Percentiles rank a stretch among this genome's conserved stretches.
Evolutionary conservation across 2,888 invertebrate species (phyloP).

Genomic region (Philereme transversata): DNA sequence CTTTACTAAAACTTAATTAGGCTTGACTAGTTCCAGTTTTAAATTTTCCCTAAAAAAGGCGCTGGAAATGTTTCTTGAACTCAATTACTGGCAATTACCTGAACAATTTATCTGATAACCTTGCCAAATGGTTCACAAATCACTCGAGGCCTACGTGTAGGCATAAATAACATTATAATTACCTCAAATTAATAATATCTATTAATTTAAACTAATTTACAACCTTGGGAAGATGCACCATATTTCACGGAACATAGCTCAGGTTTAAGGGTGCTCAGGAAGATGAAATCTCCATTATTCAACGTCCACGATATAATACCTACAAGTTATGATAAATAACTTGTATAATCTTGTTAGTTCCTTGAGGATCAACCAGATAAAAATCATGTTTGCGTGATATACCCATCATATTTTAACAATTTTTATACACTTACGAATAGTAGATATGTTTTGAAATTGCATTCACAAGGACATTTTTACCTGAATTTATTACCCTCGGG

Average conservation of each 20-base stretch:
- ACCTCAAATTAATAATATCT: constrained; percentile 9
- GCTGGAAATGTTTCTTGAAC: too few species aligned
- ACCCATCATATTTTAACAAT: too few species aligned
- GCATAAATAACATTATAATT: constrained; percentile 3
- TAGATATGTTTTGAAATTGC: too few species aligned
- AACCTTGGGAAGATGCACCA: constrained; percentile 5
- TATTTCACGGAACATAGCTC: constrained; percentile 28
- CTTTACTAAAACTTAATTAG: too few species aligned
- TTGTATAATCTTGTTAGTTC: too few species aligned
- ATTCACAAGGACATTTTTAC: too few species aligned
- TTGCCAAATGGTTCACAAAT: constrained; percentile 5
- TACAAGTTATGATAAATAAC: not conserved
- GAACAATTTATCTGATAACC: constrained; percentile 5
- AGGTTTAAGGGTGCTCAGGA: constrained; percentile 8
- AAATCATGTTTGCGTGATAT: too few species aligned
- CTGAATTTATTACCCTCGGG: too few species aligned
- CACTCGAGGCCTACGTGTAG: not conserved
- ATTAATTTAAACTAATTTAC: constrained; percentile 13
- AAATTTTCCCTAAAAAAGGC: too few species aligned
- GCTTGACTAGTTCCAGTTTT: too few species aligned
- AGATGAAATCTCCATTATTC: constrained; percentile 36
- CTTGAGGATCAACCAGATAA: too few species aligned
- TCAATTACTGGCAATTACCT: not conserved
- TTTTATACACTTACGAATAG: too few species aligned
- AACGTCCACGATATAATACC: constrained; percentile 28